Percentiles rank a stretch among this genome's conserved stretches.
Evolutionary conservation across 2,888 invertebrate genomes (phyloP).

Genomic region (Helleia helle): DNA sequence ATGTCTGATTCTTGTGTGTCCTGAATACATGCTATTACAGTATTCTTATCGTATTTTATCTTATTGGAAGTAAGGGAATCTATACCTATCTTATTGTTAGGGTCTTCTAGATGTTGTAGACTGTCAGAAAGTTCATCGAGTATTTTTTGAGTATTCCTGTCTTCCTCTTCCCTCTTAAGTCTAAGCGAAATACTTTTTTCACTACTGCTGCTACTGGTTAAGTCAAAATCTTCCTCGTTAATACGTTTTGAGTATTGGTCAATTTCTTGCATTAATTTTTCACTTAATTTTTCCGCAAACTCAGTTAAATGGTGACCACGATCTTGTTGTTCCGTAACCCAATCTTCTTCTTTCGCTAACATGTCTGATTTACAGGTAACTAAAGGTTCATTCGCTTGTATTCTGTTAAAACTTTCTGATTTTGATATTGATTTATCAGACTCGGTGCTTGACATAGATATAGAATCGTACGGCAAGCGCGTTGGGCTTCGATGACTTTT

Average conservation of each 20-base stretch:
- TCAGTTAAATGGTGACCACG: slow-evolving; percentile 82
- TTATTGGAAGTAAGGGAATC: slow-evolving; percentile 75
- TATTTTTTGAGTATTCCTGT: slow-evolving; percentile 62
- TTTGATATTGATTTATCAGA: slow-evolving; percentile 69
- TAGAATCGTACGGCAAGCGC: slow-evolving; percentile 59
- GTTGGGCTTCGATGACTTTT: slow-evolving; percentile 66
- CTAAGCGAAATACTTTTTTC: slow-evolving; percentile 68
- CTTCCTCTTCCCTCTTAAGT: slow-evolving; percentile 63
- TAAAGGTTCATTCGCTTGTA: slow-evolving; percentile 66
- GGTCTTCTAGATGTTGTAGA: slow-evolving; percentile 74
- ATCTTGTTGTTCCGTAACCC: slow-evolving; percentile 73
- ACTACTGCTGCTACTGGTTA: slow-evolving; percentile 66
- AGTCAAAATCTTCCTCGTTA: slow-evolving; percentile 67
- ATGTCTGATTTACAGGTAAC: slow-evolving; percentile 68
- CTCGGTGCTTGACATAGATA: slow-evolving; percentile 66
- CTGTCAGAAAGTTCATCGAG: slow-evolving; percentile 64
- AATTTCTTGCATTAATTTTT: slow-evolving; percentile 84
- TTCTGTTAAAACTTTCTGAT: slow-evolving; percentile 66
- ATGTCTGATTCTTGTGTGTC: slow-evolving; percentile 64
- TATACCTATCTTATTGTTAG: slow-evolving; percentile 73
- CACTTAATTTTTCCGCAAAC: slow-evolving; percentile 87
- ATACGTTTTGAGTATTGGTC: slow-evolving; percentile 75
- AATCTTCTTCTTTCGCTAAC: slow-evolving; percentile 64
- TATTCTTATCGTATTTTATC: slow-evolving; percentile 73
- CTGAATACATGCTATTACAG: slow-evolving; percentile 71